Conservation (phyloP, 2,113 vertebrate species). For the Holacanthus passer region DNA sequence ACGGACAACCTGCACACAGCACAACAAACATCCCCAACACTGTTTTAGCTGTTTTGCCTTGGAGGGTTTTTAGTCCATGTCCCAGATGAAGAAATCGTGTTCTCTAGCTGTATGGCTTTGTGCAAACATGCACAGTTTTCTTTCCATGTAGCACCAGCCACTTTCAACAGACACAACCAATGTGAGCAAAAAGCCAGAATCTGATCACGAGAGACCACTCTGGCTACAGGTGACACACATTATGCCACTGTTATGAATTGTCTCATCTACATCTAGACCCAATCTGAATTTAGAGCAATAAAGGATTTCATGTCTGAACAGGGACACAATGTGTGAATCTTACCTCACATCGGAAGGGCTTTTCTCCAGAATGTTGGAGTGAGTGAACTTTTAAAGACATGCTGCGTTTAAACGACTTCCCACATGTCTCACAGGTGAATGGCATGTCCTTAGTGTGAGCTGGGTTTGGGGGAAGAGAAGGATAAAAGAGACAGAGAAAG, state of each 20-base stretch:
- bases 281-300: background rate
- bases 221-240: background rate
- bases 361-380: slow-evolving; percentile 97
- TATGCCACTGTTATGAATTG: background rate
- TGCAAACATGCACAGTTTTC: no score
- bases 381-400: slow-evolving; percentile 99
- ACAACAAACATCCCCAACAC: background rate
- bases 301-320: background rate
- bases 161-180: background rate
- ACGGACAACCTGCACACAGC: background rate
- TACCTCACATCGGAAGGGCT: slow-evolving; percentile 98
- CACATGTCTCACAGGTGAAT: slow-evolving; percentile 98
- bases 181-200: background rate
- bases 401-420: slow-evolving; percentile 98
- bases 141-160: background rate
- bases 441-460: slow-evolving; percentile 99
- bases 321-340: slow-evolving; percentile 39
- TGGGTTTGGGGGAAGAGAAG: slow-evolving; percentile 77
- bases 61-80: background rate
- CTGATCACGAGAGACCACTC: background rate
- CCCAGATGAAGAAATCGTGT: background rate
- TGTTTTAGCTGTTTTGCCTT: background rate
- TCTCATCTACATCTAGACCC: background rate
- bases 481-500: background rate
- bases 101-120: background rate